Evolutionary conservation across 2,888 invertebrate genomes (phyloP), one percentile per base, ranked within the genome.

Genomic region (Electrophaes corylata): DNA sequence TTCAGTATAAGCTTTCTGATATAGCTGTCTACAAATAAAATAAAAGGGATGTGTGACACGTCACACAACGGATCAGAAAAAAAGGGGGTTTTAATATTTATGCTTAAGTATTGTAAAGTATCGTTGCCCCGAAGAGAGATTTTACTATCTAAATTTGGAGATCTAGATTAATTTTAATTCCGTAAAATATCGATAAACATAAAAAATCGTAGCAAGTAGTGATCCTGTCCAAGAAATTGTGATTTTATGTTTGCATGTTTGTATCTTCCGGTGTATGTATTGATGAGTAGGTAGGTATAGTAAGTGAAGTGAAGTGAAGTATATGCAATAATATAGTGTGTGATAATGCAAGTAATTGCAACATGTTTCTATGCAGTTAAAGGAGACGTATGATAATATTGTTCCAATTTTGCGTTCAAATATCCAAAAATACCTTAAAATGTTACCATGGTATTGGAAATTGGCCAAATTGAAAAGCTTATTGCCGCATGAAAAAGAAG

Each of bases 381-480:
- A n/a, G n/a, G n/a, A n/a, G n/a, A n/a, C n/a, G n/a, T n/a, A n/a
- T n/a, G n/a, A n/a, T n/a, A n/a, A n/a, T n/a, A n/a, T n/a, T n/a
- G n/a, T n/a, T n/a, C n/a, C n/a, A n/a, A n/a, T n/a, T n/a, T n/a
- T n/a, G n/a, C n/a, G n/a, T n/a, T n/a, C n/a, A n/a, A n/a, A n/a
- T n/a, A n/a, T n/a, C n/a, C 3, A 14, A 26, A 3, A 29, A 16
- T 19, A n/a, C 16, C 18, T 31, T 11, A 5, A 45, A 45, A 45
- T 48, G 5, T 39, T n/a, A 26, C 6, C 4, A 26, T 48, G 16
- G 16, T 39, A 16, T 33, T 14, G 12, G 18, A 54, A 54, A 54
- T 35, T 47, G 18, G 16, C 6, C 14, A 47, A 54, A 48, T 54
- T 48, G 33, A 54, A 47, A 54, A 46, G 39, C 33, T 41, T 47